These are phyloP conservation scores for Geococcyx californianus DNA, from an alignment of 2,113 vertebrate genomes.

Conservation along the genomic window DNA sequence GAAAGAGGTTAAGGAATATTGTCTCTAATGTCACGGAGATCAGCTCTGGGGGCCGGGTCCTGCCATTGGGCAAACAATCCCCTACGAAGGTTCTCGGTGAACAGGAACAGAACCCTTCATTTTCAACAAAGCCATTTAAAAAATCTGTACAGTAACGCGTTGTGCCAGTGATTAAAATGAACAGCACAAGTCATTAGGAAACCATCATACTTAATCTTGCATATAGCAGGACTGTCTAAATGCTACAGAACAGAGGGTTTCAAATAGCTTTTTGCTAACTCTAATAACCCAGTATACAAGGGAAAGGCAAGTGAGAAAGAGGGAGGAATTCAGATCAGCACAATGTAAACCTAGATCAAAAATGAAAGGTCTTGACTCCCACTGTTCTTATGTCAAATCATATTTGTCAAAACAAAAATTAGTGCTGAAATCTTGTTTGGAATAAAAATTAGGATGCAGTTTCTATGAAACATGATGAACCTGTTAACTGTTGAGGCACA, in stretches of 20 bases:
- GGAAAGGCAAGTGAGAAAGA: slow-evolving; percentile 47
- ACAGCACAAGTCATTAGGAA: slow-evolving; percentile 62
- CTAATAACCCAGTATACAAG: slow-evolving; percentile 42
- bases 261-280: slow-evolving; percentile 44
- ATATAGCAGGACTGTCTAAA: slow-evolving; percentile 5
- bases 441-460: slow-evolving; percentile 45
- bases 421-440: slow-evolving; percentile 46
- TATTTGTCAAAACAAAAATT: slow-evolving; percentile 67
- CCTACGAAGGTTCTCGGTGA: not conserved
- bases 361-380: slow-evolving; percentile 64
- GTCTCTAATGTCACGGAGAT: not conserved
- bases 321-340: slow-evolving; percentile 54
- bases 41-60: not conserved
- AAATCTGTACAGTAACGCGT: not conserved
- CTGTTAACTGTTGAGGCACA: not conserved
- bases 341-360: slow-evolving; percentile 56
- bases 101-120: slow-evolving; percentile 4
- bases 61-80: not conserved
- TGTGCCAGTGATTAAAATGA: slow-evolving; percentile 14
- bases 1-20: not conserved
- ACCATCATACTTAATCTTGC: slow-evolving; percentile 49
- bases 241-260: slow-evolving; percentile 41
- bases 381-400: slow-evolving; percentile 52
- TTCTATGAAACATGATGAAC: not conserved
- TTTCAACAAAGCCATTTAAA: not conserved